Percentiles rank a stretch among this genome's conserved stretches.
phyloP scores from a whole-genome alignment of 2,113 vertebrate genomes.

The Oreotragus oreotragus region DNA sequence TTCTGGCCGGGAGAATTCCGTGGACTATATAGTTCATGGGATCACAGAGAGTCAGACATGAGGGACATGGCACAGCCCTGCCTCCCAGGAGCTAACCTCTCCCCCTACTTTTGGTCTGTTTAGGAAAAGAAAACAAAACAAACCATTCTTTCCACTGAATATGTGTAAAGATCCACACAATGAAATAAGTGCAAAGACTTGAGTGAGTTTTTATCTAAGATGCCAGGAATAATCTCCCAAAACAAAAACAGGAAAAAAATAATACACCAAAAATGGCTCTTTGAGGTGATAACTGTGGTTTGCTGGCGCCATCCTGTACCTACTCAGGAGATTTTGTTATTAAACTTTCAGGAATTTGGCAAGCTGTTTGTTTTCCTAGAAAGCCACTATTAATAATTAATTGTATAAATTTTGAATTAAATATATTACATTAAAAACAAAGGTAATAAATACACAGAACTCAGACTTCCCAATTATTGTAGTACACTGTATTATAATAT shows the following conservation, averaged over 20 bases:
- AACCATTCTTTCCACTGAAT: background rate
- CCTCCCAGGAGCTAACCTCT: too few species aligned
- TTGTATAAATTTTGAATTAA: constrained; percentile 31
- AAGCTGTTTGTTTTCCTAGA: background rate
- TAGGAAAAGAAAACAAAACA: background rate
- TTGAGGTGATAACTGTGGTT: background rate
- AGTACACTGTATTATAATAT: background rate
- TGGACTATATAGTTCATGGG: background rate
- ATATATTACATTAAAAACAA: background rate
- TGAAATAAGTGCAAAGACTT: background rate
- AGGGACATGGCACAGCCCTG: background rate
- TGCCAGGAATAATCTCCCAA: background rate
- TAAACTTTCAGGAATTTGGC: constrained; percentile 3
- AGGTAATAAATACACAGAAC: background rate
- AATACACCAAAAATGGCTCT: background rate
- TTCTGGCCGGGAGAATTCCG: background rate
- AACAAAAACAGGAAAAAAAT: background rate
- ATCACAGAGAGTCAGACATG: background rate
- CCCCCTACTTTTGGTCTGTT: background rate
- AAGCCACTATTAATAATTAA: background rate
- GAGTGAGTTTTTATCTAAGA: background rate
- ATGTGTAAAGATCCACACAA: background rate
- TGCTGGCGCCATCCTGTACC: background rate
- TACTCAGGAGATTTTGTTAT: background rate
- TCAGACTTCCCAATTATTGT: background rate